Conservation (phyloP, 1,140 invertebrate species). For the Anoplophora glabripennis region DNA sequence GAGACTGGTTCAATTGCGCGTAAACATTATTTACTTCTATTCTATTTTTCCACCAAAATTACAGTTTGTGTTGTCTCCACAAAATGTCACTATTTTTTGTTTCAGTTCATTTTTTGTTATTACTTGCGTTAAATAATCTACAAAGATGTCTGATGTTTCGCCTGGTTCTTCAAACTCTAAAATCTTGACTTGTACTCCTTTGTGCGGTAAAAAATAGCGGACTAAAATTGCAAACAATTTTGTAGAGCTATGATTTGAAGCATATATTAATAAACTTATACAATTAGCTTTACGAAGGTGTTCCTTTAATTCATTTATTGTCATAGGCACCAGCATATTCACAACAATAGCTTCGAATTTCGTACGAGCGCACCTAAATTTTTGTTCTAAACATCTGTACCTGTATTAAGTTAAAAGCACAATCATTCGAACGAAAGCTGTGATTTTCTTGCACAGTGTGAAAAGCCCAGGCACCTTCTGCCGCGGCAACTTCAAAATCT, state of each 20-base stretch:
- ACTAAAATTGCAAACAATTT: constrained; percentile 35
- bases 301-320: constrained; percentile 35
- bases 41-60: constrained; percentile 24
- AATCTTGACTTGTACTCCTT: constrained; percentile 15
- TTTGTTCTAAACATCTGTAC: constrained; percentile 33
- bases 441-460: constrained; percentile 42
- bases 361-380: constrained; percentile 40
- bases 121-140: constrained; percentile 25
- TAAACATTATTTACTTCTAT: constrained; percentile 30
- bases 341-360: constrained; percentile 41
- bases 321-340: constrained; percentile 31
- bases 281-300: constrained; percentile 34
- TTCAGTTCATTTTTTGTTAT: constrained; percentile 25
- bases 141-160: constrained; percentile 21
- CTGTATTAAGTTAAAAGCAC: constrained; percentile 38
- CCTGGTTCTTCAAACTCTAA: constrained; percentile 34
- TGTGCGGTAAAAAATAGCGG: constrained; percentile 15
- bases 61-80: constrained; percentile 26
- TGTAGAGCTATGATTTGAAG: constrained; percentile 37
- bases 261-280: constrained; percentile 31
- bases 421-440: constrained; percentile 42
- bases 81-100: constrained; percentile 29
- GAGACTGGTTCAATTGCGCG: no score
- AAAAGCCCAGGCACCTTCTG: constrained; percentile 38
- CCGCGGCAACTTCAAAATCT: constrained; percentile 27